Percentiles rank a stretch among this genome's conserved stretches.
Evolutionary conservation across 2,113 vertebrate genomes (phyloP).

Genomic region (Oostethus manadensis): DNA sequence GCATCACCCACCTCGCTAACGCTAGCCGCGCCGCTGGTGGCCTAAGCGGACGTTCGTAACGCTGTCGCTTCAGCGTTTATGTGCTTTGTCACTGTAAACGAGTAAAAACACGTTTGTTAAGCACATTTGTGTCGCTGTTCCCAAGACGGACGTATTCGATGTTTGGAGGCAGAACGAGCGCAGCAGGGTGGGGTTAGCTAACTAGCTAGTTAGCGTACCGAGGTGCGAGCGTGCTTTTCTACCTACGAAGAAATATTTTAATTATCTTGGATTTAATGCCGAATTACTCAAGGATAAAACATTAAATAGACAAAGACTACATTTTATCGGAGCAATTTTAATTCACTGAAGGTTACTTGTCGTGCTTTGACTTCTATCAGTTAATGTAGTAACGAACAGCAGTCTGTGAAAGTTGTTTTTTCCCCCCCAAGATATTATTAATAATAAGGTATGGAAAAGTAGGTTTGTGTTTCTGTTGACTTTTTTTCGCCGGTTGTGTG

Average conservation of each 20-base stretch:
- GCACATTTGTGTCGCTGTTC: background rate
- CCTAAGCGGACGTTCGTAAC: background rate
- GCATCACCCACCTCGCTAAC: constrained; percentile 47
- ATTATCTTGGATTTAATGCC: background rate
- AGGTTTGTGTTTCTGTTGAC: too few species aligned
- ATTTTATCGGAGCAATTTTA: background rate
- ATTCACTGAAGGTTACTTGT: background rate
- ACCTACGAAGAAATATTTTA: background rate
- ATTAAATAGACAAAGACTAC: too few species aligned
- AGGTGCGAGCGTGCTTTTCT: background rate
- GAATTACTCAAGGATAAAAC: too few species aligned
- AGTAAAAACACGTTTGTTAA: background rate
- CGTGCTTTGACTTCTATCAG: too few species aligned
- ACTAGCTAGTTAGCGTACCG: background rate
- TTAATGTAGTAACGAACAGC: too few species aligned
- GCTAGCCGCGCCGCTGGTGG: constrained; percentile 24
- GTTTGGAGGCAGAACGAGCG: constrained; percentile 21
- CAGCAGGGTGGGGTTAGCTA: constrained; percentile 63
- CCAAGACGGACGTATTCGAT: background rate
- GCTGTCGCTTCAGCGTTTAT: background rate
- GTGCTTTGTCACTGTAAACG: background rate
- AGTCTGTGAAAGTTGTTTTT: too few species aligned
- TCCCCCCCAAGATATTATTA: too few species aligned
- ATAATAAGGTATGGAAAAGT: too few species aligned
- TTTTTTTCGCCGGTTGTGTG: background rate